Evolutionary conservation across 2,888 invertebrate genomes (phyloP).

Genomic region (Ganaspis brasiliensis): DNA sequence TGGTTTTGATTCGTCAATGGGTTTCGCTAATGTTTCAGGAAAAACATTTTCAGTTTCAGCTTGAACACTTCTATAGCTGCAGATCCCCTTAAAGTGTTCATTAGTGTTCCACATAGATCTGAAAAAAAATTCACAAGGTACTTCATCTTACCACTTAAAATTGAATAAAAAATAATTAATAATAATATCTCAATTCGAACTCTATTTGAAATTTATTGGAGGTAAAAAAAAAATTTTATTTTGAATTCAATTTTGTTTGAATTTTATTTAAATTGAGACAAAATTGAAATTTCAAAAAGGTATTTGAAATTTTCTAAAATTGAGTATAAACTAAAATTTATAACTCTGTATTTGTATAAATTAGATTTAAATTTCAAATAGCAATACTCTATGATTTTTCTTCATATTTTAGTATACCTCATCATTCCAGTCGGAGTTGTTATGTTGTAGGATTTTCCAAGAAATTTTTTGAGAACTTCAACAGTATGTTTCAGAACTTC

Average conservation of each 20-base stretch:
- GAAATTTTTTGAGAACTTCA: constrained; percentile 81
- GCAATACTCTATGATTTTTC: too few species aligned
- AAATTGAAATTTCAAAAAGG: too few species aligned
- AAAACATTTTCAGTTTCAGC: constrained; percentile 81
- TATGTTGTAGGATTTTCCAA: constrained; percentile 81
- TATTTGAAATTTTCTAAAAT: too few species aligned
- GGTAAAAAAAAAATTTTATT: neutral
- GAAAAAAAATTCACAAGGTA: constrained; percentile 61
- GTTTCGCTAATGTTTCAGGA: constrained; percentile 82
- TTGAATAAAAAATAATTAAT: constrained; percentile 16
- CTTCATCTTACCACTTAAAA: constrained; percentile 4
- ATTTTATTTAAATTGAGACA: too few species aligned
- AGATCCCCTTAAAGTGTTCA: constrained; percentile 87
- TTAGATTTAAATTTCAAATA: too few species aligned
- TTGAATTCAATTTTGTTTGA: neutral
- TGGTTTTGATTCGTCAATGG: constrained; percentile 79
- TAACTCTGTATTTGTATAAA: too few species aligned
- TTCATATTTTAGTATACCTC: constrained; percentile 78
- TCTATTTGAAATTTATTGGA: too few species aligned
- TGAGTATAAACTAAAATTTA: too few species aligned
- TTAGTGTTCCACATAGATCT: constrained; percentile 88
- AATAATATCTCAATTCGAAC: too few species aligned
- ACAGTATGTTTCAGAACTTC: constrained; percentile 81
- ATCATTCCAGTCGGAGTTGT: constrained; percentile 81
- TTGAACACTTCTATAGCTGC: constrained; percentile 83